Base-by-base conservation (phyloP, 2,888 invertebrate genomes). In the Leucophora obtusa region DNA sequence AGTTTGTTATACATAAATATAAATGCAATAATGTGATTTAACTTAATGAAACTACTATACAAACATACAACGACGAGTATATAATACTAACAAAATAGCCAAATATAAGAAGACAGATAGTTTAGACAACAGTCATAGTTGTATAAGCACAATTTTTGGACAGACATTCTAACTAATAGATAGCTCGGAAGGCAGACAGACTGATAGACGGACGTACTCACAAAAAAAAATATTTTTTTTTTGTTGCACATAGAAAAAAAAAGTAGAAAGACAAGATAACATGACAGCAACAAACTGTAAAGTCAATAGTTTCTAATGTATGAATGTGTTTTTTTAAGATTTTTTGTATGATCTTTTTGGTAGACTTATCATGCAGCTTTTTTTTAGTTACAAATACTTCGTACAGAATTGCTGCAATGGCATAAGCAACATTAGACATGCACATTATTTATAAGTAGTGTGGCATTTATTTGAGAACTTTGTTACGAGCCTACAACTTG, bases 201-300 rank as follows among this genome's bases (percentile, higher is more conserved):
- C 38, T 62, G 43, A 71, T 17, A 38, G 47, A 66, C 54, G 15
- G 58, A 33, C 51, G 6, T 56, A 50, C 14, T 8, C 33, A 47
- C 24, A 28, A n/a, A 69, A 9, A 60, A 15, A 47, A 63, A 43
- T 15, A 21, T 24, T 28, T 28, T 28, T 28, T 24, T 28, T 28
- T 28, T 28, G 28, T 28, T 28, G 28, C 38, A 38, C 38, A 38
- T 14, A 0, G 38, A 11, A 38, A 38, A 38, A 38, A 10, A 38
- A 47, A 14, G 43, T n/a, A 47, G n/a, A 43, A 5, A 47, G 63
- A 51, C 33, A 18, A 68, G 60, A 38, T 56, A 63, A 63, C 74
- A 79, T 68, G 73, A 69, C 71, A 77, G 71, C 77, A 60, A 77
- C 77, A 66, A 66, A 66, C 65, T 71, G 51, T 54, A 51, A 71